phyloP scores from a whole-genome alignment of 2,888 invertebrate genomes.

The Rhodophaea formosa region DNA sequence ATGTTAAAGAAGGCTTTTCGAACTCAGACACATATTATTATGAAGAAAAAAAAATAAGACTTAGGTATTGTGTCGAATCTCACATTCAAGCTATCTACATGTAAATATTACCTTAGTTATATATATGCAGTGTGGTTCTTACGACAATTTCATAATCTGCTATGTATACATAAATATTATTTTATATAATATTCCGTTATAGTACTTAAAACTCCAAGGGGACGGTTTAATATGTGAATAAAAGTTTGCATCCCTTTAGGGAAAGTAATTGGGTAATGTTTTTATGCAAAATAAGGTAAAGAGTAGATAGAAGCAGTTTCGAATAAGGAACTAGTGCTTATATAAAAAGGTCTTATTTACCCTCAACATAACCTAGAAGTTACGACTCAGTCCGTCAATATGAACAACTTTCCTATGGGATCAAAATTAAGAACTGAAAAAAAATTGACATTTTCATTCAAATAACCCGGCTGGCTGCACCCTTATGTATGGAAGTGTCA shows the following conservation, averaged over 20 bases:
- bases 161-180: constrained; percentile 37
- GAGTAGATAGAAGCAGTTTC: neutral
- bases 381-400: too few relatives aligned
- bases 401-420: too few relatives aligned
- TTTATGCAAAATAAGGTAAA: neutral
- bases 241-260: constrained; percentile 34
- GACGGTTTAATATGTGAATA: constrained; percentile 68
- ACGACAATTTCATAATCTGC: constrained; percentile 10
- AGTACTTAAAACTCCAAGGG: constrained; percentile 68
- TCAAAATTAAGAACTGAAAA: too few relatives aligned
- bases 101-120: constrained; percentile 12
- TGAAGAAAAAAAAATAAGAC: too few relatives aligned
- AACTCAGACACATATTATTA: too few relatives aligned
- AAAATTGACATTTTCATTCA: too few relatives aligned
- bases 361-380: too few relatives aligned
- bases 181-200: constrained; percentile 42
- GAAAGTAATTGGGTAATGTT: constrained; percentile 3
- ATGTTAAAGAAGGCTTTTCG: too few relatives aligned
- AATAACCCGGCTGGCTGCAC: too few relatives aligned
- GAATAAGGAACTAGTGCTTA: too few relatives aligned
- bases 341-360: too few relatives aligned
- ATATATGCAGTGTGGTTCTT: constrained; percentile 14
- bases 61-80: neutral
- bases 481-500: too few relatives aligned
- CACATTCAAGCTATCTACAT: neutral